Evolutionary conservation across 2,888 invertebrate genomes (phyloP), one percentile per base, ranked within the genome.

Genomic region (Hypomecis punctinalis): DNA sequence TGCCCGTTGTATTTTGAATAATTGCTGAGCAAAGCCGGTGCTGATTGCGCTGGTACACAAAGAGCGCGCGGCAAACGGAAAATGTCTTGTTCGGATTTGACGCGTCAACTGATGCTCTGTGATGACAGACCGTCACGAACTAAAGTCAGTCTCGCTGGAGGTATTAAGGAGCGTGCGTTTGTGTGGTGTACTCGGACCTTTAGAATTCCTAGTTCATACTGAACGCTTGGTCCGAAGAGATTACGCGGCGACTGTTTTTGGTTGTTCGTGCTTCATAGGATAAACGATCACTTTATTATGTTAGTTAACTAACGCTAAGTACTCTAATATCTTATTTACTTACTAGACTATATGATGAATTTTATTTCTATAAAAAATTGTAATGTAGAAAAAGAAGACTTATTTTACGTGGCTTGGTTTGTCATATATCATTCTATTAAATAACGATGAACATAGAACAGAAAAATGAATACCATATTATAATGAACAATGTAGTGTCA

Each of bases 1-100:
- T 87, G 90, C 84, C 83, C 84, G 86, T 89, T 90, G 91, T 91
- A 90, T 91, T 92, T 90, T 91, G 92, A 91, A 93, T 92, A 91
- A 91, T 92, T 93, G 90, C 86, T 82, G 84, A 77, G 82, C 79
- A 83, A 80, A 81, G 80, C 81, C 79, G 61, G 78, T 81, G 84
- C 84, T 88, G 90, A 89, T 89, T 89, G 90, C 86, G 81, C 46
- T 23, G 46, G 46, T 77, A 77, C 80, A 83, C 84, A 88, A 88
- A 90, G 86, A 89, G 90, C 82, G 77, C 75, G 75, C 69, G 76
- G 74, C 70, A 73, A 72, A 82, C 84, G 84, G 85, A 87, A 87
- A 86, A 85, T 90, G 88, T 91, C 91, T 90, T 89, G 83, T 80
- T 74, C 69, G 79, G 82, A 85, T 86, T 88, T 84, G 78, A 68